Conservation (phyloP, 2,888 invertebrate genomes). For the Lamellibrachia satsuma region DNA sequence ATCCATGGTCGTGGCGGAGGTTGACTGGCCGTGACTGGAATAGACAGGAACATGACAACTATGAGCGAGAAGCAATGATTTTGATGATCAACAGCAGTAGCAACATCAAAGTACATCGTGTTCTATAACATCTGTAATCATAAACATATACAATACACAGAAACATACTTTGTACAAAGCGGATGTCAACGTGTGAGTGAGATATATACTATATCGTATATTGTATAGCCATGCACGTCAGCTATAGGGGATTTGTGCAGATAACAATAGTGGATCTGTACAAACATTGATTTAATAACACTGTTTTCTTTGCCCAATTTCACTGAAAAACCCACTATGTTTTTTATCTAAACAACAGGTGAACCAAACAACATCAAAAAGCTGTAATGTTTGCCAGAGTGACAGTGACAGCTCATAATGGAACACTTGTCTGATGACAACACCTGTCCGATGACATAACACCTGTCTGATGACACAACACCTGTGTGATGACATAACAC, state of each 20-base stretch:
- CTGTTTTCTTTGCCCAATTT: neutral
- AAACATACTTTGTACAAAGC: neutral
- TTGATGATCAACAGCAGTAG: neutral
- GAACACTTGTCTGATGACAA: neutral
- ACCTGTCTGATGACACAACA: neutral
- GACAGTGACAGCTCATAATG: neutral
- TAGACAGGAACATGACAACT: conserved; percentile 27
- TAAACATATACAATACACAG: neutral
- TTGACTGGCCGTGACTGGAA: conserved; percentile 87
- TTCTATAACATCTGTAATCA: neutral
- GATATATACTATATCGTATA: neutral
- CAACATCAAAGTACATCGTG: neutral
- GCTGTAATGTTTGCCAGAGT: neutral
- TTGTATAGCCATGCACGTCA: neutral
- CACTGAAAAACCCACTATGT: neutral
- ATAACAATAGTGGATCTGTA: neutral
- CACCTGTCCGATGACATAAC: neutral
- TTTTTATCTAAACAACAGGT: neutral
- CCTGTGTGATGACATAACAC: neutral
- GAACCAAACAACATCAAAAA: neutral
- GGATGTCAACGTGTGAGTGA: neutral
- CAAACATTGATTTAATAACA: too few relatives aligned
- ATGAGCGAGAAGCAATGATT: neutral
- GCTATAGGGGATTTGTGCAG: neutral
- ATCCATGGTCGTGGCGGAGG: conserved; percentile 97